Evolutionary conservation across 2,888 invertebrate genomes (phyloP).

Genomic region (Acrocyrtus sp.): DNA sequence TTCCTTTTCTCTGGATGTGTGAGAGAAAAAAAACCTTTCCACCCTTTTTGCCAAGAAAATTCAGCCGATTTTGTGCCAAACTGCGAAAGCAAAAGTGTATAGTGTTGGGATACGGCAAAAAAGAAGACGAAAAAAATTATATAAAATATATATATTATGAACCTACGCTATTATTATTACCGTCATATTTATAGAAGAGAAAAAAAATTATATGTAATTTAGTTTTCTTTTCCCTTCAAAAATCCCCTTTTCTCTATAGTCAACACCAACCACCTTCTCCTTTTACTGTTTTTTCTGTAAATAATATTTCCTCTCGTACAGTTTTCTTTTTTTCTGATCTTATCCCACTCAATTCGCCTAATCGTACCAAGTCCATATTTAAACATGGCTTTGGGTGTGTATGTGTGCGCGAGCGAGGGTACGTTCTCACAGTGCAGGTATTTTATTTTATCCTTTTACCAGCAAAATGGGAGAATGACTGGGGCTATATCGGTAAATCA

Average conservation of each 20-base stretch:
- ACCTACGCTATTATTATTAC: not conserved
- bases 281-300: not conserved
- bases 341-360: not conserved
- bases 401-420: conserved; percentile 7
- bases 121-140: conserved; percentile 6
- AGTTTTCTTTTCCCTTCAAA: not conserved
- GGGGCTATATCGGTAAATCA: conserved; percentile 46
- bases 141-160: not conserved
- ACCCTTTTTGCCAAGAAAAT: conserved; percentile 47
- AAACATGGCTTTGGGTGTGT: not conserved
- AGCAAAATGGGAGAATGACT: too few relatives aligned
- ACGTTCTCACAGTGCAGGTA: too few relatives aligned
- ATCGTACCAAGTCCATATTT: not conserved
- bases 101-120: conserved; percentile 9
- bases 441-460: too few relatives aligned
- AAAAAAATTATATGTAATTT: not conserved
- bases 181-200: not conserved
- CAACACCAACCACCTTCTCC: not conserved
- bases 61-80: conserved; percentile 34
- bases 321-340: not conserved
- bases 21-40: conserved; percentile 26
- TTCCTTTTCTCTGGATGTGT: conserved; percentile 36
- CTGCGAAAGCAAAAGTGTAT: conserved; percentile 29
- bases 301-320: conserved; percentile 13
- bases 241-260: conserved; percentile 1